phyloP scores from a whole-genome alignment of 2,797 vertebrate genomes.

The Dallia pectoralis region DNA sequence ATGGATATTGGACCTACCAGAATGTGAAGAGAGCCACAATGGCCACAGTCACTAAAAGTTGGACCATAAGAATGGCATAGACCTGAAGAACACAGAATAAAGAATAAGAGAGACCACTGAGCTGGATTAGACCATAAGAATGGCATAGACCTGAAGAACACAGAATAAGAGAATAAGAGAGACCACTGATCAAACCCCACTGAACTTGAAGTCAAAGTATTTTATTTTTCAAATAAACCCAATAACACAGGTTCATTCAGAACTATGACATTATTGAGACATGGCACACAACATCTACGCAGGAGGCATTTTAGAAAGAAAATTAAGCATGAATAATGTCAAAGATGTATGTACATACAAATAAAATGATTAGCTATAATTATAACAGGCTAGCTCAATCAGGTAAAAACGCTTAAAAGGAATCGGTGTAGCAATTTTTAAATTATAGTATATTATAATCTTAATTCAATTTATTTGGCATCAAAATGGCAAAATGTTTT shows the following conservation, averaged over 20 bases:
- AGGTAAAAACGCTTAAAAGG: not conserved
- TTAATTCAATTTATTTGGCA: not conserved
- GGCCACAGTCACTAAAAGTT: constrained; percentile 82
- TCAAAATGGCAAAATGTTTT: not conserved
- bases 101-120: not conserved
- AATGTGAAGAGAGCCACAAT: constrained; percentile 91
- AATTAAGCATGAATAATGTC: too few species aligned
- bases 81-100: constrained; percentile 71
- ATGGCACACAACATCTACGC: too few species aligned
- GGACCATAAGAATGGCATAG: constrained; percentile 87
- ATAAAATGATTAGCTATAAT: too few species aligned
- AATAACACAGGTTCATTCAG: too few species aligned
- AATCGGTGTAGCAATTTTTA: not conserved
- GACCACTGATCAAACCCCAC: too few species aligned
- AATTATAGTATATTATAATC: not conserved
- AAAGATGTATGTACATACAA: too few species aligned
- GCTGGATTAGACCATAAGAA: constrained; percentile 46
- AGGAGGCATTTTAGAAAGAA: too few species aligned
- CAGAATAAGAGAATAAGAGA: not conserved
- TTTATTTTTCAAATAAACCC: too few species aligned
- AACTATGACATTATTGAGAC: too few species aligned
- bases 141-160: constrained; percentile 85
- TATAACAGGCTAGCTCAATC: not conserved
- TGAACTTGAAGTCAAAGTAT: too few species aligned
- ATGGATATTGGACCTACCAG: constrained; percentile 74